Percentiles rank a stretch among this genome's conserved stretches.
phyloP scores from a whole-genome alignment of 2,888 invertebrate species.

The Phania funesta region DNA sequence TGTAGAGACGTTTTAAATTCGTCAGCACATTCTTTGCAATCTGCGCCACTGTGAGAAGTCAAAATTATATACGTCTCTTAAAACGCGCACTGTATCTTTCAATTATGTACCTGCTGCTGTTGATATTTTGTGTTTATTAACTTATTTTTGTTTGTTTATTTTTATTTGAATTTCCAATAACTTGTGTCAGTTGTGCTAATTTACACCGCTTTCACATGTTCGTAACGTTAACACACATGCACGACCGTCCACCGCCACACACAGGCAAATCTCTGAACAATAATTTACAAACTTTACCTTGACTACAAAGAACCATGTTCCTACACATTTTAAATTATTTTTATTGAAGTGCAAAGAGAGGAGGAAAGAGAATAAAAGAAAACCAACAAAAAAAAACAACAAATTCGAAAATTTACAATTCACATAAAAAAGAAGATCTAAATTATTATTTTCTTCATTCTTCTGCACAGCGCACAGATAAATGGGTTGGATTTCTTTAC shows the following conservation, averaged over 20 bases:
- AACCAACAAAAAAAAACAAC: too few relatives aligned
- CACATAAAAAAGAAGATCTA: conserved; percentile 21
- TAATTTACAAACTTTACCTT: not conserved
- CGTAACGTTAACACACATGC: conserved; percentile 1
- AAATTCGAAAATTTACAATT: conserved; percentile 27
- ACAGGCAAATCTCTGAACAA: not conserved
- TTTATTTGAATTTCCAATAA: conserved; percentile 25
- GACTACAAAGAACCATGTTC: conserved; percentile 33
- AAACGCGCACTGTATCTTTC: not conserved
- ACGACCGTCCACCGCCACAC: not conserved
- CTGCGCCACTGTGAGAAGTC: not conserved
- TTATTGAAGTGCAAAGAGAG: not conserved
- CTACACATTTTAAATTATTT: not conserved
- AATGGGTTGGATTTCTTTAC: not conserved
- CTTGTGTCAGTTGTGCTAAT: conserved; percentile 57
- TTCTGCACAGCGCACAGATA: not conserved
- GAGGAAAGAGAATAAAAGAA: not conserved
- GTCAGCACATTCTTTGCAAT: too few relatives aligned
- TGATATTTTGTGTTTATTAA: conserved; percentile 29
- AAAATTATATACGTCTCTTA: not conserved
- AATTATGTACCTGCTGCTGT: conserved; percentile 3
- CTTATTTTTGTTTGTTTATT: conserved; percentile 21
- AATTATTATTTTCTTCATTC: not conserved
- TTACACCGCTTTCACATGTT: conserved; percentile 62
- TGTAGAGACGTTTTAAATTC: too few relatives aligned